Percentiles rank a stretch among this genome's conserved stretches.
Evolutionary conservation across 2,113 vertebrate species (phyloP).

Genomic region (Alligator mississippiensis): DNA sequence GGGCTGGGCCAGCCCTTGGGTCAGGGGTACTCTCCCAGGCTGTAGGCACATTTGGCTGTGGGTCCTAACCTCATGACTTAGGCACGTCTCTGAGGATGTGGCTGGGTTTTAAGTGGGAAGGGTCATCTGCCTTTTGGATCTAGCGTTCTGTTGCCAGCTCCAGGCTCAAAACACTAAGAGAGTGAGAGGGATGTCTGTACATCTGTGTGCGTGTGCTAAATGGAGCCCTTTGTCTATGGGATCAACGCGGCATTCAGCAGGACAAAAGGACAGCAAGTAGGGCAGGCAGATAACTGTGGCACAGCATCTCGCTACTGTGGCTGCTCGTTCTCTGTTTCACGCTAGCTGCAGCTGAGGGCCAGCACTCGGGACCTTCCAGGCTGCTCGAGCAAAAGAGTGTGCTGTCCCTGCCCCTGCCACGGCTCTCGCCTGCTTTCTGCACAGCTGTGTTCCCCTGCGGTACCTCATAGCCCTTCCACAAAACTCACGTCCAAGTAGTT

Average conservation of each 20-base stretch:
- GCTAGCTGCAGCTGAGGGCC: rapidly evolving
- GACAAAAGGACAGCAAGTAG: not conserved
- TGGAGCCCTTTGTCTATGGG: not conserved
- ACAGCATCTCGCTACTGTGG: not conserved
- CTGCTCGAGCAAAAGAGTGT: rapidly evolving
- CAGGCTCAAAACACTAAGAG: rapidly evolving
- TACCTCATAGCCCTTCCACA: rapidly evolving
- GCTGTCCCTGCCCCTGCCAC: rapidly evolving
- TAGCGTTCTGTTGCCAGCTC: rapidly evolving
- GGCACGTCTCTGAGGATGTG: rapidly evolving
- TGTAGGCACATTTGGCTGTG: not conserved
- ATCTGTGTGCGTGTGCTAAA: rapidly evolving
- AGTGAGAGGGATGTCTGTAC: not conserved
- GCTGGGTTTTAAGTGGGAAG: rapidly evolving
- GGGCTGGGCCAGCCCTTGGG: too few species aligned
- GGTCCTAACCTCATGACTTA: rapidly evolving
- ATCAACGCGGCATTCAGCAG: rapidly evolving
- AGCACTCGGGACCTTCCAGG: rapidly evolving
- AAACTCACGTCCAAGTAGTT: conserved; percentile 83
- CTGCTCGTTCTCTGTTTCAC: not conserved
- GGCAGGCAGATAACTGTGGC: not conserved
- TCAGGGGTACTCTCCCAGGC: not conserved
- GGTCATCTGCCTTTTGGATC: not conserved
- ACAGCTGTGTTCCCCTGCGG: not conserved
- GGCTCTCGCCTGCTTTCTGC: not conserved